Evolutionary conservation across 2,797 vertebrate genomes (phyloP).

Genomic region (Pyrocephalus nanus): DNA sequence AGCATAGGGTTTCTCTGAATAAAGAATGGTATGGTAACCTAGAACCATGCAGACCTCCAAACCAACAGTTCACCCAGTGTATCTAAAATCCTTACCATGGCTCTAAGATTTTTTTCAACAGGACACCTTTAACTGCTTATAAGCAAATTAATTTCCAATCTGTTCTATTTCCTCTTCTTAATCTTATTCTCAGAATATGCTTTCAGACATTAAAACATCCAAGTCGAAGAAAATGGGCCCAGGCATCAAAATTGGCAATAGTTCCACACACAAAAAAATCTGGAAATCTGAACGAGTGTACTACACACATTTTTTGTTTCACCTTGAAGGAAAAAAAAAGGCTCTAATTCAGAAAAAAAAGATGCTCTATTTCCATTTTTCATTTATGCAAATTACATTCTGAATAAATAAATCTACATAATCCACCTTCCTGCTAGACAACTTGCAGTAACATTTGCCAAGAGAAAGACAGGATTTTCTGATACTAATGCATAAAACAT

Average conservation of each 20-base stretch:
- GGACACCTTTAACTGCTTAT: neutral
- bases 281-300: neutral
- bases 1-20: neutral
- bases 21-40: neutral
- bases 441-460: slow-evolving; percentile 65
- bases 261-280: neutral
- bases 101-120: neutral
- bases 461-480: slow-evolving; percentile 65
- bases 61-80: neutral
- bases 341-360: slow-evolving; percentile 55
- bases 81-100: neutral
- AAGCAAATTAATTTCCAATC: neutral
- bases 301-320: slow-evolving; percentile 47
- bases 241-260: slow-evolving; percentile 25
- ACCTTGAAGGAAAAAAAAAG: slow-evolving; percentile 19
- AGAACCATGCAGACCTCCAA: neutral
- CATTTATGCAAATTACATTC: slow-evolving; percentile 71
- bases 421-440: slow-evolving; percentile 69
- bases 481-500: slow-evolving; percentile 70
- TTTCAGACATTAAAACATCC: slow-evolving; percentile 28
- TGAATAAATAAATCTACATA: slow-evolving; percentile 73
- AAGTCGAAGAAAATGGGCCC: slow-evolving; percentile 33
- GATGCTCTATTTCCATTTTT: slow-evolving; percentile 66
- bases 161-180: slow-evolving; percentile 17
- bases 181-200: slow-evolving; percentile 6